These are phyloP conservation scores for Parapsyche elsis DNA, from an alignment of 1,140 invertebrate species.

Conservation along the genomic window DNA sequence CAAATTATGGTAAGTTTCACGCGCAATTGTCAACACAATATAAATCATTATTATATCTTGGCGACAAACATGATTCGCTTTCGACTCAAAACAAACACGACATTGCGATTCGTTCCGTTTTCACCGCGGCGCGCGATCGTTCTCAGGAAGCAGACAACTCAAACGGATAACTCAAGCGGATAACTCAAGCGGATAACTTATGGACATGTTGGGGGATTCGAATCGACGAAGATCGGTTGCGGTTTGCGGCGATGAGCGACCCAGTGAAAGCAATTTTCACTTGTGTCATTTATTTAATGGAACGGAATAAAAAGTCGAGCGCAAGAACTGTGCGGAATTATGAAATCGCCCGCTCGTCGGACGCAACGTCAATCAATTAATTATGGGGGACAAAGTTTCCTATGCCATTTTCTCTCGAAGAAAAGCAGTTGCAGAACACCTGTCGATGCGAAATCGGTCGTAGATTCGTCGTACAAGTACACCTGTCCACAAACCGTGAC, in stretches of 20 bases:
- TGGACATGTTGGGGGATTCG: too few relatives aligned
- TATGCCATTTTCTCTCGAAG: conserved; percentile 12
- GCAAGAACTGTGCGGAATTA: background rate
- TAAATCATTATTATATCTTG: background rate
- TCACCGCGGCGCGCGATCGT: background rate
- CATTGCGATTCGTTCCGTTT: conserved; percentile 10
- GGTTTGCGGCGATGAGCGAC: conserved; percentile 35
- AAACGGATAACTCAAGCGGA: too few relatives aligned
- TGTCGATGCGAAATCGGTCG: background rate
- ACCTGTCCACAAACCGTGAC: background rate
- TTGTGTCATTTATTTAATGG: conserved; percentile 54
- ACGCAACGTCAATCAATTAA: background rate
- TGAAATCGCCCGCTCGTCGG: background rate
- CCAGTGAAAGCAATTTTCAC: conserved; percentile 54
- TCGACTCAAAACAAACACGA: background rate
- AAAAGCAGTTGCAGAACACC: too few relatives aligned
- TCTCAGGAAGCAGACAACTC: too few relatives aligned
- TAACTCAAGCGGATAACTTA: too few relatives aligned
- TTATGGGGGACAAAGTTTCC: background rate
- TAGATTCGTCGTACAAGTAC: background rate
- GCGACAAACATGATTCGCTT: conserved; percentile 6
- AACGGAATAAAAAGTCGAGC: conserved; percentile 51
- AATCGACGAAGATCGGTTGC: background rate
- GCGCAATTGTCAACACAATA: background rate
- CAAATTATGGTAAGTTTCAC: background rate